Evolutionary conservation across 2,888 invertebrate genomes (phyloP).

Genomic region (Frankliniella fusca): DNA sequence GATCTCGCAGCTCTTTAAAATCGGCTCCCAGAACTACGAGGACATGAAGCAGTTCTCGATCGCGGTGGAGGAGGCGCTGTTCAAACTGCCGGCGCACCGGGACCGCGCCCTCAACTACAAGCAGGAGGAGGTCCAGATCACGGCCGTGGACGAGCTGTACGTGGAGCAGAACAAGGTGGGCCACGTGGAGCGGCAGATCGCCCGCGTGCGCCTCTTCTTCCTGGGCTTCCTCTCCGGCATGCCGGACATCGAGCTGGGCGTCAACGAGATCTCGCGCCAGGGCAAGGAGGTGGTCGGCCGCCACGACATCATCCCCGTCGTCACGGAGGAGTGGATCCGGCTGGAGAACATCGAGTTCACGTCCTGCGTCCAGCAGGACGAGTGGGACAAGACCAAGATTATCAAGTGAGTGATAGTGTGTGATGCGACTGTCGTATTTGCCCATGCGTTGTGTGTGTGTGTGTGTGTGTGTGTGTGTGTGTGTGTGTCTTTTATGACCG

Average conservation of each 20-base stretch:
- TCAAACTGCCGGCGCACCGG: slow-evolving; percentile 75
- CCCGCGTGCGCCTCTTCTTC: slow-evolving; percentile 91
- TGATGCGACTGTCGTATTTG: too few relatives aligned
- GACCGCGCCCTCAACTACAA: slow-evolving; percentile 88
- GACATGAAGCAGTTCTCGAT: slow-evolving; percentile 89
- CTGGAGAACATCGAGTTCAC: slow-evolving; percentile 93
- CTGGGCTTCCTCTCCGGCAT: slow-evolving; percentile 92
- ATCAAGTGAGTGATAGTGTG: slow-evolving; percentile 68
- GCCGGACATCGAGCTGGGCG: slow-evolving; percentile 94
- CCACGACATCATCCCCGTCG: slow-evolving; percentile 97
- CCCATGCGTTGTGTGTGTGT: too few relatives aligned
- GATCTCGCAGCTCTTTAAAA: slow-evolving; percentile 91
- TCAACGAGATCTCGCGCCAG: slow-evolving; percentile 95
- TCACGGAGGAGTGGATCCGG: slow-evolving; percentile 98
- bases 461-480: too few relatives aligned
- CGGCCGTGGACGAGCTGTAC: slow-evolving; percentile 86
- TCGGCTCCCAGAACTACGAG: slow-evolving; percentile 84
- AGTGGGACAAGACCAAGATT: slow-evolving; percentile 78
- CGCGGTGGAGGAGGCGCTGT: slow-evolving; percentile 89
- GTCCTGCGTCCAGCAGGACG: slow-evolving; percentile 84
- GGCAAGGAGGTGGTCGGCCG: slow-evolving; percentile 98
- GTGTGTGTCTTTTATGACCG: background rate
- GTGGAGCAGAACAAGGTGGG: slow-evolving; percentile 85
- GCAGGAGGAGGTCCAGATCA: slow-evolving; percentile 93
- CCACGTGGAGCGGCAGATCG: slow-evolving; percentile 81